A percentile compares a stretch with the other conserved stretches of the same genome.
Evolutionary conservation across 2,888 invertebrate genomes (phyloP).

Genomic region (Lissonota sp.): DNA sequence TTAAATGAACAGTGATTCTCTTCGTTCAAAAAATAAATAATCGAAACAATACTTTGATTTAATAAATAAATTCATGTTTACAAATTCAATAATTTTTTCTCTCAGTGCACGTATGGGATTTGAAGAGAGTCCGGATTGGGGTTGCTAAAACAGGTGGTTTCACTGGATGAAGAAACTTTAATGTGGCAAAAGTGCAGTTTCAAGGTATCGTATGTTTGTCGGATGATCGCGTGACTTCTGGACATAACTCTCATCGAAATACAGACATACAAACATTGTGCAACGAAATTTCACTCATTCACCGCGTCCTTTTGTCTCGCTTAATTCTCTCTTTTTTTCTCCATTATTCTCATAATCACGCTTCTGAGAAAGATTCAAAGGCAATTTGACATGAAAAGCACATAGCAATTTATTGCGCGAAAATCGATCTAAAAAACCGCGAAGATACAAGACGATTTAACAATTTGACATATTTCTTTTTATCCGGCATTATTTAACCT

Average conservation of each 20-base stretch:
- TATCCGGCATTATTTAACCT: background rate
- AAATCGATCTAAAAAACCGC: slow-evolving; percentile 37
- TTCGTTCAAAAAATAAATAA: no score
- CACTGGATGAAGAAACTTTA: no score
- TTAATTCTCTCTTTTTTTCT: background rate
- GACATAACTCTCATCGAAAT: slow-evolving; percentile 4
- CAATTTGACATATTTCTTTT: slow-evolving; percentile 22
- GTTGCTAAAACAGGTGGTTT: no score
- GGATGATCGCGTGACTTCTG: slow-evolving; percentile 30
- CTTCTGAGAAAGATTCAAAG: slow-evolving; percentile 37
- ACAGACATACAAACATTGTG: slow-evolving; percentile 27
- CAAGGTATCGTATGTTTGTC: slow-evolving; percentile 27
- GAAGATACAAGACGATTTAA: slow-evolving; percentile 36
- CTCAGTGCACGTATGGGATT: no score
- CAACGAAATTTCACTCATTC: slow-evolving; percentile 33
- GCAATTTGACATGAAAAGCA: slow-evolving; percentile 60
- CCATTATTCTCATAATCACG: no score
- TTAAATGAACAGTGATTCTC: no score
- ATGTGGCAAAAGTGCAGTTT: background rate
- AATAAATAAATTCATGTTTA: no score
- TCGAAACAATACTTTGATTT: no score
- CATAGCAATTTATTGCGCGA: slow-evolving; percentile 26
- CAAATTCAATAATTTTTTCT: no score
- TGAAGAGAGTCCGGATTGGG: no score
- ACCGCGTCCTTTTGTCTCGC: background rate